Conservation (phyloP, 1,140 invertebrate species). For the Neotoxoptera formosana region DNA sequence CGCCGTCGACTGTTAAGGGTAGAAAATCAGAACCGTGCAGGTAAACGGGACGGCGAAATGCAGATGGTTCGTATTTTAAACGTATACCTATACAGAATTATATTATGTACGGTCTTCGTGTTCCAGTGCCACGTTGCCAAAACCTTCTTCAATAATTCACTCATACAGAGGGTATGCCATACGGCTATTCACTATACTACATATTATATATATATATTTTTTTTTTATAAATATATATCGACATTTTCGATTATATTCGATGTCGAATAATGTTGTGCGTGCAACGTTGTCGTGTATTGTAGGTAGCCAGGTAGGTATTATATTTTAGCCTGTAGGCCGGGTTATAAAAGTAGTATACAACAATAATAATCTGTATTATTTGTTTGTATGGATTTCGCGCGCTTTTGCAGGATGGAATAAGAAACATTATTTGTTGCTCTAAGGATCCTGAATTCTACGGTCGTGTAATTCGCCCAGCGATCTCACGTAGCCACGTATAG, state of each 20-base stretch:
- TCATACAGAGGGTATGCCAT: not conserved
- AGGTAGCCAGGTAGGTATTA: not conserved
- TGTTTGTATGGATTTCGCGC: not conserved
- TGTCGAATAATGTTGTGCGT: not conserved
- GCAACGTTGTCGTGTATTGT: not conserved
- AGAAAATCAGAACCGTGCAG: constrained; percentile 41
- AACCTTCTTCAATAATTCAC: constrained; percentile 12
- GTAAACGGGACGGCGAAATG: constrained; percentile 34
- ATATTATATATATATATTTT: not conserved
- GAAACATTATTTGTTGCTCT: not conserved
- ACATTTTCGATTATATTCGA: not conserved
- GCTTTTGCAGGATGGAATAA: not conserved
- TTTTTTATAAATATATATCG: not conserved
- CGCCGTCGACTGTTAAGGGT: not conserved
- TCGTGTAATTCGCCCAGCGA: not conserved
- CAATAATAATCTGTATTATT: not conserved
- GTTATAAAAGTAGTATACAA: not conserved
- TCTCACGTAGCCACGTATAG: no score
- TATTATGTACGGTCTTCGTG: not conserved
- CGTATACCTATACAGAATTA: not conserved
- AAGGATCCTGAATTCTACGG: not conserved
- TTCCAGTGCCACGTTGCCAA: constrained; percentile 41
- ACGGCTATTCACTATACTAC: not conserved
- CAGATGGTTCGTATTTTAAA: constrained; percentile 30
- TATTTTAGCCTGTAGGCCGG: not conserved